phyloP scores from a whole-genome alignment of 1,140 invertebrate species.

The Metopolophium dirhodum region DNA sequence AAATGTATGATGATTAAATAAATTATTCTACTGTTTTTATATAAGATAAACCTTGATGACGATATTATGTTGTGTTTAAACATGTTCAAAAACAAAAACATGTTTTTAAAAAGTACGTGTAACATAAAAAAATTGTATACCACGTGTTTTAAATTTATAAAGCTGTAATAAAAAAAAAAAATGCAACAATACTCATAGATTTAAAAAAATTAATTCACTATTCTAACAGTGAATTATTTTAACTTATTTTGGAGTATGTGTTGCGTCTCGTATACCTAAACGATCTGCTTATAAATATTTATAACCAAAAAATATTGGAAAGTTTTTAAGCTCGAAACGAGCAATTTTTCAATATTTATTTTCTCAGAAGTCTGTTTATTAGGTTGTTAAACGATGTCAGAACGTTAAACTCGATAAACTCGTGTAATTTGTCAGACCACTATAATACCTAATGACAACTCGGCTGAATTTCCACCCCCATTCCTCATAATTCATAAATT shows the following conservation, averaged over 20 bases:
- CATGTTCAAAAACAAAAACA: background rate
- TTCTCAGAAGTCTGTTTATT: background rate
- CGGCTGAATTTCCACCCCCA: background rate
- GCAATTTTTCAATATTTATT: background rate
- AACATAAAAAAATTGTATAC: background rate
- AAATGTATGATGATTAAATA: background rate
- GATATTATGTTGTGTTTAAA: background rate
- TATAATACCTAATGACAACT: background rate
- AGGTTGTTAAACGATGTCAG: background rate
- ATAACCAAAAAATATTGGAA: too few species aligned
- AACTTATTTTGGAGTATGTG: background rate
- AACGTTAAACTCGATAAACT: background rate
- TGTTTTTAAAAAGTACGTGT: background rate
- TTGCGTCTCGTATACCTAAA: background rate
- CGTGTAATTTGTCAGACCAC: background rate
- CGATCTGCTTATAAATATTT: background rate
- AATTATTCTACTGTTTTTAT: background rate
- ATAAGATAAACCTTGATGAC: background rate
- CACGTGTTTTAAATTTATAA: background rate
- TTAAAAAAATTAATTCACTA: background rate
- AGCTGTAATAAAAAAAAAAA: background rate
- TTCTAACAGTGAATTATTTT: background rate
- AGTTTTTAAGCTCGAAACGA: too few species aligned
- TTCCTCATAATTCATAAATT: background rate
- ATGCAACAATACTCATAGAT: background rate